Evolutionary conservation across 2,888 invertebrate genomes (phyloP), one percentile per base, ranked within the genome.

Genomic region (Mythimna pallens): DNA sequence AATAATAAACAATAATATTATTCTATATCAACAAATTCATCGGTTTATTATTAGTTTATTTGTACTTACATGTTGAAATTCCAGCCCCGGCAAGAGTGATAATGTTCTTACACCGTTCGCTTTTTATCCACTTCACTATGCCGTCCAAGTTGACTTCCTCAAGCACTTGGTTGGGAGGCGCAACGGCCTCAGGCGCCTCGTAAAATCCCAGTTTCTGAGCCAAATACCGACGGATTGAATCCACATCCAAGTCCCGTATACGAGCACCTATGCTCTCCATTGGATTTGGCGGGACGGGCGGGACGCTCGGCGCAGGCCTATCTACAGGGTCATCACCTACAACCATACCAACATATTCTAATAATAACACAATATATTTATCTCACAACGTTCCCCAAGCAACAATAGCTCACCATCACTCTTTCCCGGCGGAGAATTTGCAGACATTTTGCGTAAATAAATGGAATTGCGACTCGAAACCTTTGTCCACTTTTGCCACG

Each of bases 41-140:
- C 1, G 2, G 36, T 36, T 36, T 7, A 34, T 34, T 40, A n/a
- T 25, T 43, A 25, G 30, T 5, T 64, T 55, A 47, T 30, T 47
- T 7, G 12, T 67, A 96, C 97, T 97, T 97, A 99, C 99, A 98
- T 63, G 99, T 99, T 3, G 99, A 99, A 89, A 99, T 99, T 66
- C 99, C 99, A 85, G 99, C 99, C 77, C 99, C 99, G 76, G 99
- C 98, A 97, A 99, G 97, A 0, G 99, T 99, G 73, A 99, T 98
- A 71, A 99, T 97, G 87, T 98, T 99, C 91, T 97, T 97, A 90
- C 98, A 98, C 80, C 97, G 97, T 57, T 97, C 97, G 75, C 97
- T 97, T 85, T 98, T 97, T 82, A 99, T 98, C 94, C 98, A 98
- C 69, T 98, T 97, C 0, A 97, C 97, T 68, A 99, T 95, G 2